phyloP scores from a whole-genome alignment of 2,113 vertebrate genomes.

The Nesogale talazaci region DNA sequence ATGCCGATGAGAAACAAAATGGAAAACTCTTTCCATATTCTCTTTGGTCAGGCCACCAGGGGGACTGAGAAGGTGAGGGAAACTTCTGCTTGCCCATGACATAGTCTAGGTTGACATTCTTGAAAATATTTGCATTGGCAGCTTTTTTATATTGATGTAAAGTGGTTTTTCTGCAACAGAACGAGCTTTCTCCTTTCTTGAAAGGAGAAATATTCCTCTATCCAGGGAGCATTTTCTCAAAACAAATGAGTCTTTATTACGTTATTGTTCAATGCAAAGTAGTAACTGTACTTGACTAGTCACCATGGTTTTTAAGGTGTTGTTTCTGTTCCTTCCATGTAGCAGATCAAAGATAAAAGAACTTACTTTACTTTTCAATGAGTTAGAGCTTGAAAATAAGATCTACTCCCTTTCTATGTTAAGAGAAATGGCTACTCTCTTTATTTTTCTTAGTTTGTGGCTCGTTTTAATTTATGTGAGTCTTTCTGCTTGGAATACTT shows the following conservation, averaged over 20 bases:
- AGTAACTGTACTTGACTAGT: not conserved
- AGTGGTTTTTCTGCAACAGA: not conserved
- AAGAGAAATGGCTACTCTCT: not conserved
- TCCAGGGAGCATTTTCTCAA: not conserved
- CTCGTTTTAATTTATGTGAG: conserved; percentile 9
- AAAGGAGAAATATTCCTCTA: not conserved
- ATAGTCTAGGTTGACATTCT: not conserved
- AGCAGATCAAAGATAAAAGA: not conserved
- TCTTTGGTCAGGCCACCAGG: not conserved
- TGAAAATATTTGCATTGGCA: conserved; percentile 12
- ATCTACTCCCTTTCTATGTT: not conserved
- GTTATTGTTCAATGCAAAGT: not conserved
- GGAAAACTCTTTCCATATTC: conserved; percentile 15
- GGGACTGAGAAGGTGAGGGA: not conserved
- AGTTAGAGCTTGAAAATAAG: not conserved
- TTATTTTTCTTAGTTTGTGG: not conserved
- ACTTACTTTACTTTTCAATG: conserved; percentile 16
- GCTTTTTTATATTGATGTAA: not conserved
- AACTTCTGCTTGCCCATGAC: not conserved
- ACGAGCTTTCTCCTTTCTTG: not conserved
- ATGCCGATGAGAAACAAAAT: conserved; percentile 10
- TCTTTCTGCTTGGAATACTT: not conserved
- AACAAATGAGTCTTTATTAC: not conserved
- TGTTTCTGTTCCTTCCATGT: not conserved
- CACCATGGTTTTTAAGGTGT: not conserved